Evolutionary conservation across 2,113 vertebrate genomes (phyloP).

Genomic region (Sitta europaea): DNA sequence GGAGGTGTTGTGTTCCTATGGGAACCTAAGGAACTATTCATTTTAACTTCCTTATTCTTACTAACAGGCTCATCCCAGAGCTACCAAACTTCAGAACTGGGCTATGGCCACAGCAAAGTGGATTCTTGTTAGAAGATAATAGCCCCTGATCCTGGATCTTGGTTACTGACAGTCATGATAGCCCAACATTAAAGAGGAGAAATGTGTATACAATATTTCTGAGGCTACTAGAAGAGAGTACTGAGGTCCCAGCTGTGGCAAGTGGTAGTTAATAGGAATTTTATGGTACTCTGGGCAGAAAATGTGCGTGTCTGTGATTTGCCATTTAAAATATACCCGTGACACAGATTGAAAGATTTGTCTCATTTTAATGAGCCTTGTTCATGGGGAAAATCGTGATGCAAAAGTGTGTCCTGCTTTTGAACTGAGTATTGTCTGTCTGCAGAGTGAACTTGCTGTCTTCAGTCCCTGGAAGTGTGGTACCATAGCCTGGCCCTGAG

Average conservation of each 20-base stretch:
- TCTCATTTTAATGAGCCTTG: background rate
- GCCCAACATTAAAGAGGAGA: background rate
- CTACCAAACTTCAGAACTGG: background rate
- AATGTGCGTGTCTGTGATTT: background rate
- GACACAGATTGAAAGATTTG: background rate
- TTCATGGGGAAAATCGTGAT: background rate
- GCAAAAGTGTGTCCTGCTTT: background rate
- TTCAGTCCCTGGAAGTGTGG: accelerated
- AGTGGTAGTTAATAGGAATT: background rate
- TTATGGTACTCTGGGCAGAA: background rate
- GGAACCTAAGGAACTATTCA: background rate
- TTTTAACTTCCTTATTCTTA: background rate
- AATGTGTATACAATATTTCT: background rate
- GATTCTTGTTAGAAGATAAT: background rate
- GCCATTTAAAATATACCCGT: background rate
- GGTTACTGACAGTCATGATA: background rate
- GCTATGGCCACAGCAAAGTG: background rate
- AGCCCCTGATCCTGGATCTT: background rate
- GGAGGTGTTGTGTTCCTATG: background rate
- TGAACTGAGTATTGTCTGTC: background rate
- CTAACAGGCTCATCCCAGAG: background rate
- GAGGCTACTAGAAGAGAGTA: background rate
- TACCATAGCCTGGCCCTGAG: background rate
- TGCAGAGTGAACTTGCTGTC: background rate
- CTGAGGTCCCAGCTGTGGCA: background rate